Conservation (phyloP, 2,113 vertebrate species). For the Cavia aperea region DNA sequence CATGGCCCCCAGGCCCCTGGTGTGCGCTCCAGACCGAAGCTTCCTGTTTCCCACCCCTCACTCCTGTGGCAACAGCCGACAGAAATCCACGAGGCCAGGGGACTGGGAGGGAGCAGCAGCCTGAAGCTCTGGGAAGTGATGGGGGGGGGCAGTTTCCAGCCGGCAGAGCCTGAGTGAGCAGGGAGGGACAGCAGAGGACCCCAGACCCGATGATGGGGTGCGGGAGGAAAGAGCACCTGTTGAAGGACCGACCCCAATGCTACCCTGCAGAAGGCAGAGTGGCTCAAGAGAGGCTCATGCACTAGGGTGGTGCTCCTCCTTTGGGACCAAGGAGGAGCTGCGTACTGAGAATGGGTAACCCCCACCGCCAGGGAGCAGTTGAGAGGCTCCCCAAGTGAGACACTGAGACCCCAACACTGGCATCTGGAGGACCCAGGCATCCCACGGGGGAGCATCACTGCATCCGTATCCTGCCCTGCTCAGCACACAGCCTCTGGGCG, state of each 20-base stretch:
- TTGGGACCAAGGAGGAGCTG: not conserved
- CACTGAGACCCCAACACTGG: not conserved
- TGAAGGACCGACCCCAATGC: not conserved
- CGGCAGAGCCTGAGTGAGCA: not conserved
- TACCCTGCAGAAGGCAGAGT: not conserved
- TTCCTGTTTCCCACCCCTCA: too few species aligned
- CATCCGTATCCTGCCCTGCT: accelerated
- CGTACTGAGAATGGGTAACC: not conserved
- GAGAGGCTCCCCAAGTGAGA: not conserved
- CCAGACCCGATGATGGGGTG: too few species aligned
- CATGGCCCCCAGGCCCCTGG: too few species aligned
- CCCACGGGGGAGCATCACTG: accelerated
- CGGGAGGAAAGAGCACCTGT: not conserved
- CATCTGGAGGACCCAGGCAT: not conserved
- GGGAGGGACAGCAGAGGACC: not conserved
- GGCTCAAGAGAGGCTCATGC: not conserved
- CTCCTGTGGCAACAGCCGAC: not conserved
- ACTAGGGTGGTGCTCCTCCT: not conserved
- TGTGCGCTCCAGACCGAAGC: accelerated
- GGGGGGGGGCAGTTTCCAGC: not conserved
- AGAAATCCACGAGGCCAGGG: not conserved
- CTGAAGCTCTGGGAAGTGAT: not conserved
- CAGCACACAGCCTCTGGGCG: not conserved
- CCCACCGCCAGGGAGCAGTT: accelerated
- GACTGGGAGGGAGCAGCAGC: not conserved